Conservation (phyloP, 2,888 invertebrate species). For the Papilio elwesi region DNA sequence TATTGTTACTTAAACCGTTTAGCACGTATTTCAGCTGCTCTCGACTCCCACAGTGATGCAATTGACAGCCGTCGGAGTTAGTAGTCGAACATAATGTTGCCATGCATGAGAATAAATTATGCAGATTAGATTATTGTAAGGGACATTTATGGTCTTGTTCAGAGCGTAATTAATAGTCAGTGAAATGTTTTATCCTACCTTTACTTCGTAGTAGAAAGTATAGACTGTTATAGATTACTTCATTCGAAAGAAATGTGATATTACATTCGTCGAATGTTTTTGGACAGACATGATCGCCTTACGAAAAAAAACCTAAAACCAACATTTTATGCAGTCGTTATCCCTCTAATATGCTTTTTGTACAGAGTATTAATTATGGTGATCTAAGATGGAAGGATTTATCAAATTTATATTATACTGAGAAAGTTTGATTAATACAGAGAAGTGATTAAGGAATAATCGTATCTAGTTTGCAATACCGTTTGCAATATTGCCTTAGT, state of each 20-base stretch:
- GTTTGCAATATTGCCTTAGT: constrained; percentile 3
- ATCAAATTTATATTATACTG: too few species aligned
- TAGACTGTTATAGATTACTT: too few species aligned
- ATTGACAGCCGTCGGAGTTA: constrained; percentile 49
- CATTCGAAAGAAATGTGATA: too few species aligned
- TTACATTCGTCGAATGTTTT: too few species aligned
- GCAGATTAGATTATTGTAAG: constrained; percentile 17
- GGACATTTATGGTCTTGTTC: constrained; percentile 33
- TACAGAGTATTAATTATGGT: too few species aligned
- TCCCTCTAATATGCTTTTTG: too few species aligned
- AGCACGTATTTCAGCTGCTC: constrained; percentile 49
- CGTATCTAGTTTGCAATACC: background rate
- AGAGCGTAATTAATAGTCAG: background rate
- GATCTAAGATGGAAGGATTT: too few species aligned
- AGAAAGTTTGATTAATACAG: background rate
- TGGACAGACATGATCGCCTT: too few species aligned
- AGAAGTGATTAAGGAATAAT: background rate
- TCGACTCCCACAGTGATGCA: constrained; percentile 50
- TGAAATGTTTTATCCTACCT: background rate
- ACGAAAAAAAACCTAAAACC: too few species aligned
- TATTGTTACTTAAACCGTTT: constrained; percentile 47
- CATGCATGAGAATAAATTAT: constrained; percentile 27
- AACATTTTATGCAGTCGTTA: too few species aligned
- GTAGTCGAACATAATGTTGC: constrained; percentile 15
- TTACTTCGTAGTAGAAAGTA: too few species aligned